Percentiles rank a stretch among this genome's conserved stretches.
phyloP scores from a whole-genome alignment of 2,888 invertebrate genomes.

The Auanema sp. region DNA sequence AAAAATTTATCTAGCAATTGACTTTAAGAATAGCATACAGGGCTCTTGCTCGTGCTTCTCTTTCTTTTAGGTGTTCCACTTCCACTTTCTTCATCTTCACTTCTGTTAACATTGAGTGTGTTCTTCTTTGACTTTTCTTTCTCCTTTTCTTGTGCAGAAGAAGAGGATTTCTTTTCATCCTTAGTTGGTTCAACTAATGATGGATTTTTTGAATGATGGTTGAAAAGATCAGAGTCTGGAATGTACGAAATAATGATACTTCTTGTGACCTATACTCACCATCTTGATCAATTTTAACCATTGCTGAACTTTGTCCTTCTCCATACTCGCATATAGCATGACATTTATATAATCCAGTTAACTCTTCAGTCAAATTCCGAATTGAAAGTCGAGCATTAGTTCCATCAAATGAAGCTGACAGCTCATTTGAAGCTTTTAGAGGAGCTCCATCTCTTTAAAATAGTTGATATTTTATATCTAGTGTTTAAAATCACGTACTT shows the following conservation, averaged over 20 bases:
- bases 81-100: not conserved
- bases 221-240: not conserved
- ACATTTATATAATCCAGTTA: slow-evolving; percentile 59
- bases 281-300: slow-evolving; percentile 52
- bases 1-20: not conserved
- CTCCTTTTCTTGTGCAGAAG: no score
- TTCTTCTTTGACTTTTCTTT: no score
- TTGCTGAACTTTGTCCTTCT: slow-evolving; percentile 58
- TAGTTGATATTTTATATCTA: no score
- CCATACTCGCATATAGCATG: slow-evolving; percentile 59
- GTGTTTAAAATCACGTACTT: slow-evolving; percentile 44
- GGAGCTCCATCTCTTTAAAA: slow-evolving; percentile 55
- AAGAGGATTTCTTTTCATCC: no score
- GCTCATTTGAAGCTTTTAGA: slow-evolving; percentile 39
- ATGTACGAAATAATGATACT: not conserved
- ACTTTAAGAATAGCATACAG: not conserved
- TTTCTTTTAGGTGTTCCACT: not conserved
- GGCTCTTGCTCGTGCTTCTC: not conserved
- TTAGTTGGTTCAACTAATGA: no score
- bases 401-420: slow-evolving; percentile 56
- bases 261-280: slow-evolving; percentile 27
- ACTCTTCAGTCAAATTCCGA: slow-evolving; percentile 45
- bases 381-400: slow-evolving; percentile 52
- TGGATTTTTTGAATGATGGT: no score
- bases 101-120: not conserved